Evolutionary conservation across 2,797 vertebrate genomes (phyloP), one percentile per base, ranked within the genome.

Genomic region (Platalea minor): DNA sequence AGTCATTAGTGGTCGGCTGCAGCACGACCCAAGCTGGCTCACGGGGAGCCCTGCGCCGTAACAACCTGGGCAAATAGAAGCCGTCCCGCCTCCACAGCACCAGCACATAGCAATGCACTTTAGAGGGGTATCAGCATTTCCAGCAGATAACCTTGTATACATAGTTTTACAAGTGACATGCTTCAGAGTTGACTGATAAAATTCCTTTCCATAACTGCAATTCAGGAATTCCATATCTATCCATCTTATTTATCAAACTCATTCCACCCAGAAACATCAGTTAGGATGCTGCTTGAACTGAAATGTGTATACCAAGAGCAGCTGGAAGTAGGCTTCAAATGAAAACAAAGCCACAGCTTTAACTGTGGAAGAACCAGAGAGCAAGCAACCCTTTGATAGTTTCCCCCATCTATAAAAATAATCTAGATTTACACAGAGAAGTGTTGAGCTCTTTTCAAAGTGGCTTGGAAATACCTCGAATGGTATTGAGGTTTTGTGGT

Each of bases 41-140:
- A 14, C 0, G 1, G 11, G 46, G 35, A 69, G 9, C 18, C 2
- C 53, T 21, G 17, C 3, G 2, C 28, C 9, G 0, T 4, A 41
- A 25, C 14, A 43, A 31, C 16, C 16, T 28, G 3, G 1, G 43
- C 50, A 83, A 59, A 61, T 3, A n/a, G n/a, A 77, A 51, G 3
- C 53, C 8, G 1, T 18, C 6, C 12, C n/a, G 48, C 24, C 64
- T 63, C 19, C 70, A 12, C 37, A 35, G 16, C 87, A 10, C 6
- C 64, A 31, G 2, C 70, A 28, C 65, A 11, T 11, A 70, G 85
- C 79, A 53, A 9, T 5, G 39, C n/a, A 2, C 33, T 59, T 25
- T 3, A 1, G 4, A 16, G n/a, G 31, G 61, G 13, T 23, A 18
- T 67, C 85, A 76, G 67, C 59, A 10, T 28, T 60, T 26, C 80